These are phyloP conservation scores for Bombyx mori DNA, from an alignment of 1,140 invertebrate genomes.

Conservation along the genomic window ASM3026992v2 NC_085119.1:17717501-17718000, in stretches of 20 bases:
- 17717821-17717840: slow-evolving; percentile 33
- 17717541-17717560: too few relatives aligned
- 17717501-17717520: too few relatives aligned
- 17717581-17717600: too few relatives aligned
- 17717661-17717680: slow-evolving; percentile 4
- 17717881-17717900: slow-evolving; percentile 15
- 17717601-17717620: too few relatives aligned
- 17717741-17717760: slow-evolving; percentile 17
- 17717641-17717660: not conserved
- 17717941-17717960: too few relatives aligned
- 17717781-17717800: slow-evolving; percentile 57
- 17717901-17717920: too few relatives aligned
- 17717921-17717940: too few relatives aligned
- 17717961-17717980: too few relatives aligned
- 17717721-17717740: slow-evolving; percentile 21
- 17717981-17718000: too few relatives aligned
- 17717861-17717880: slow-evolving; percentile 23
- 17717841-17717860: slow-evolving; percentile 14
- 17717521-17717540: too few relatives aligned
- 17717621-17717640: not conserved
- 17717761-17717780: slow-evolving; percentile 24
- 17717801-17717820: slow-evolving; percentile 20
- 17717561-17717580: too few relatives aligned
- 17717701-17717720: slow-evolving; percentile 31
- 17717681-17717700: slow-evolving; percentile 19